Evolutionary conservation across 2,888 invertebrate genomes (phyloP).

Genomic region (Petrophora chlorosata): DNA sequence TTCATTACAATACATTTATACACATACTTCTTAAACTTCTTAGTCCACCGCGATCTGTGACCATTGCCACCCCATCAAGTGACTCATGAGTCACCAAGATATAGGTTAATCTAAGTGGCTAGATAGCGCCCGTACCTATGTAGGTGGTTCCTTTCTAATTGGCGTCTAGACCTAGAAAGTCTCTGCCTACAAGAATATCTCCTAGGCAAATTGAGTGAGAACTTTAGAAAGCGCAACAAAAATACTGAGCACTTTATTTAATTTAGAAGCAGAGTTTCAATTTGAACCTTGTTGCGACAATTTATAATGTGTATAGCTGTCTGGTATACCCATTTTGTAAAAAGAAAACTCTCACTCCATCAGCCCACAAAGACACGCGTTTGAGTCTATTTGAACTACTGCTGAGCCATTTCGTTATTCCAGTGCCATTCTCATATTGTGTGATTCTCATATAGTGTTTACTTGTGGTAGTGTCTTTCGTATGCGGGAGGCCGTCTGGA

Average conservation of each 20-base stretch:
- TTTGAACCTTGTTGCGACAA: background rate
- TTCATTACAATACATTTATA: too few relatives aligned
- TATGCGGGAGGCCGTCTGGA: too few relatives aligned
- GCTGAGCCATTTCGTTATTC: too few relatives aligned
- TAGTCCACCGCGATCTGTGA: too few relatives aligned
- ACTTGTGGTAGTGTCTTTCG: too few relatives aligned
- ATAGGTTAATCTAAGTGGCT: slow-evolving; percentile 25
- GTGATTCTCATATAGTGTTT: too few relatives aligned
- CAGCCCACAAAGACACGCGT: too few relatives aligned
- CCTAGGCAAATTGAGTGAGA: slow-evolving; percentile 15
- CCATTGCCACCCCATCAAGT: slow-evolving; percentile 9
- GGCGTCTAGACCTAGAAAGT: slow-evolving; percentile 48
- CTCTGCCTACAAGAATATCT: slow-evolving; percentile 43
- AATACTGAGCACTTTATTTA: background rate
- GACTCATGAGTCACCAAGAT: slow-evolving; percentile 29
- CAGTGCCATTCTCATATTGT: too few relatives aligned
- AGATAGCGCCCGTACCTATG: slow-evolving; percentile 37
- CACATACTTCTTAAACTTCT: too few relatives aligned
- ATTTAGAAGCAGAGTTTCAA: too few relatives aligned
- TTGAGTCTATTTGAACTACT: too few relatives aligned
- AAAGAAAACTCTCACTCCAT: too few relatives aligned
- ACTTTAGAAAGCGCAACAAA: slow-evolving; percentile 14
- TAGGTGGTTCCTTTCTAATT: slow-evolving; percentile 50
- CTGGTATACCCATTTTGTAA: background rate
- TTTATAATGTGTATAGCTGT: background rate